Conservation (phyloP, 1,140 invertebrate genomes). For the Drosophila guanche region DNA sequence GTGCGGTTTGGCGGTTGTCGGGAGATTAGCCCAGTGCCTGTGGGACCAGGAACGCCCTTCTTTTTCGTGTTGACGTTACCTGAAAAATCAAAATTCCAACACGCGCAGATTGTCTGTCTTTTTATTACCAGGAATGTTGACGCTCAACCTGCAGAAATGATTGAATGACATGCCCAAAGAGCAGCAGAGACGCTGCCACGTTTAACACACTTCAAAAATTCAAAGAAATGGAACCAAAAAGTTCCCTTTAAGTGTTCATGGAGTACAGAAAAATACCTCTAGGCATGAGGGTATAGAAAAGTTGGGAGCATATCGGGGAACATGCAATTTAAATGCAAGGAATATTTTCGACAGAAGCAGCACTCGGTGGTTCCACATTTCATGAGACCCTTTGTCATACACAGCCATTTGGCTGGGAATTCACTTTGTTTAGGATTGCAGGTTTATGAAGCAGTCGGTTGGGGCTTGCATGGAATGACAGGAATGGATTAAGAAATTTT, state of each 20-base stretch:
- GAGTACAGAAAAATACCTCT: background rate
- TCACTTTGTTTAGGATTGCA: too few species aligned
- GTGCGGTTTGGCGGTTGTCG: slow-evolving; percentile 70
- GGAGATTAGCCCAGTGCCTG: slow-evolving; percentile 62
- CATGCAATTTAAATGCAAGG: slow-evolving; percentile 75
- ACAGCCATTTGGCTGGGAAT: slow-evolving; percentile 1
- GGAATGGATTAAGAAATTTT: too few species aligned
- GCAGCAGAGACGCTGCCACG: slow-evolving; percentile 34
- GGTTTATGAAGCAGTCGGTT: too few species aligned
- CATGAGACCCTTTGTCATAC: background rate
- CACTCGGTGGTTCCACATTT: slow-evolving; percentile 26
- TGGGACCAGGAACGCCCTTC: background rate
- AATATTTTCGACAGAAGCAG: slow-evolving; percentile 58
- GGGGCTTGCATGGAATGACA: too few species aligned
- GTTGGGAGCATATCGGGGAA: slow-evolving; percentile 28
- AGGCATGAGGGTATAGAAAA: slow-evolving; percentile 8
- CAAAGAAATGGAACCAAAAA: slow-evolving; percentile 30
- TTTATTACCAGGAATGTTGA: slow-evolving; percentile 77
- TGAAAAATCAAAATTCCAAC: slow-evolving; percentile 79
- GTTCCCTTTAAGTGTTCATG: slow-evolving; percentile 17
- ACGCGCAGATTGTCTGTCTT: slow-evolving; percentile 78
- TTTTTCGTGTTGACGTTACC: slow-evolving; percentile 41
- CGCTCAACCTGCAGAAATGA: slow-evolving; percentile 65
- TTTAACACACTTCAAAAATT: slow-evolving; percentile 62
- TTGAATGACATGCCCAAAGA: slow-evolving; percentile 63